phyloP scores from a whole-genome alignment of 2,888 invertebrate genomes.

The Eupithecia vulgata region DNA sequence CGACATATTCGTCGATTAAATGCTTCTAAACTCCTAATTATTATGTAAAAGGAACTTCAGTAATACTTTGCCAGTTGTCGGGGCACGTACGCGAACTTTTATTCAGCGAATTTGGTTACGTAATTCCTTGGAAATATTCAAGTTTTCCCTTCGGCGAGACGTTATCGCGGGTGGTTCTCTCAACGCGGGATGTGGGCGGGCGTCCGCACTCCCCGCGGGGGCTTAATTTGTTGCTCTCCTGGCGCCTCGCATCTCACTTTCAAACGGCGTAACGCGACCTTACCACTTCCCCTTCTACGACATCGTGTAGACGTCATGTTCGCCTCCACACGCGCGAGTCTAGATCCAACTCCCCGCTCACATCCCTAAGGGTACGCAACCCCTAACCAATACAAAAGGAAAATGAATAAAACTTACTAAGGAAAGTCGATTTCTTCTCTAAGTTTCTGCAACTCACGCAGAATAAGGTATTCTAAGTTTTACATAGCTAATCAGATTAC shows the following conservation, averaged over 20 bases:
- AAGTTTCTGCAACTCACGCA: conserved; percentile 6
- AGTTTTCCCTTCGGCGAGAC: conserved; percentile 80
- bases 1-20: conserved; percentile 65
- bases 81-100: conserved; percentile 75
- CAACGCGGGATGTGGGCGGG: conserved; percentile 73
- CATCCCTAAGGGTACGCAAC: conserved; percentile 20
- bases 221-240: conserved; percentile 84
- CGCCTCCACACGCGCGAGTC: conserved; percentile 53
- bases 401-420: conserved; percentile 17
- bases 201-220: conserved; percentile 73
- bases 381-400: conserved; percentile 5
- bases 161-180: conserved; percentile 77
- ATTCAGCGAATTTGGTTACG: conserved; percentile 75
- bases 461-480: conserved; percentile 8
- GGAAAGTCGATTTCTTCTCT: not conserved
- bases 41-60: conserved; percentile 67
- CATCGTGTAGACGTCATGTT: conserved; percentile 67
- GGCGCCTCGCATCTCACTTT: conserved; percentile 83
- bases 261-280: conserved; percentile 83
- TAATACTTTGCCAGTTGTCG: conserved; percentile 72
- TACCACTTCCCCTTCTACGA: conserved; percentile 71
- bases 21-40: conserved; percentile 70
- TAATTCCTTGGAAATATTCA: conserved; percentile 80
- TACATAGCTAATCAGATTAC: not conserved
- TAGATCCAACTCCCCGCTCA: conserved; percentile 48